Evolutionary conservation across 2,888 invertebrate species (phyloP).

Genomic region (Drosophila anomalata): DNA sequence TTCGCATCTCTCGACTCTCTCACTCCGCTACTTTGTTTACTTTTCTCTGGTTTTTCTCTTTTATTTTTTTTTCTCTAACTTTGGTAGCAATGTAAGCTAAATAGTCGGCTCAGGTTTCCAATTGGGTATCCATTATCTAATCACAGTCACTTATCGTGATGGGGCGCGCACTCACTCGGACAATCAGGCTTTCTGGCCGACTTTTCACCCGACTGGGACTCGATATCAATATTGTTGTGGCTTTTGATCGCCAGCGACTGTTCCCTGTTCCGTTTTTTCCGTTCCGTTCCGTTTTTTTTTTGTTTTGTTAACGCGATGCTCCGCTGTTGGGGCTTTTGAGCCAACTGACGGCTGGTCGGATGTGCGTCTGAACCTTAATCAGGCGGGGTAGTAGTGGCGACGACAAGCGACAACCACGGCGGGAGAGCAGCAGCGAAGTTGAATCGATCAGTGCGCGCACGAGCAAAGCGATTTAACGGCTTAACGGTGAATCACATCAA

Average conservation of each 20-base stretch:
- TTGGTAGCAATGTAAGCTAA: conserved; percentile 51
- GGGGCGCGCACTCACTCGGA: conserved; percentile 25
- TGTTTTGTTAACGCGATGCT: conserved; percentile 50
- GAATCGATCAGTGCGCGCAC: conserved; percentile 75
- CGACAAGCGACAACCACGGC: conserved; percentile 29
- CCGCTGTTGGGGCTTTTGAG: conserved; percentile 69
- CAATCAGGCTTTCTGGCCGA: conserved; percentile 31
- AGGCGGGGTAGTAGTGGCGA: conserved; percentile 47
- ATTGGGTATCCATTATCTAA: conserved; percentile 64
- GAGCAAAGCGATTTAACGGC: conserved; percentile 72
- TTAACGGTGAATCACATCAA: conserved; percentile 67
- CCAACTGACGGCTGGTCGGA: conserved; percentile 73
- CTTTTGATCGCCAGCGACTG: background rate
- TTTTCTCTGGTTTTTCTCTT: conserved; percentile 36
- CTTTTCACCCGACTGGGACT: background rate
- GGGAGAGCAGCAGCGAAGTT: conserved; percentile 11
- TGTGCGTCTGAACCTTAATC: conserved; percentile 77
- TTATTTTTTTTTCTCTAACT: conserved; percentile 12
- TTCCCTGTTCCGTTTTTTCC: conserved; percentile 16
- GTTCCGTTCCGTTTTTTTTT: conserved; percentile 11
- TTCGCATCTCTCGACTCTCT: background rate
- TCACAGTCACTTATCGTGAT: conserved; percentile 53
- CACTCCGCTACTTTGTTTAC: conserved; percentile 17
- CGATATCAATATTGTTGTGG: background rate
- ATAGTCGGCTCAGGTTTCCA: conserved; percentile 35